A percentile compares a stretch with the other conserved stretches of the same genome.
Evolutionary conservation across 2,888 invertebrate genomes (phyloP).

Genomic region (Cheilosia impressa): DNA sequence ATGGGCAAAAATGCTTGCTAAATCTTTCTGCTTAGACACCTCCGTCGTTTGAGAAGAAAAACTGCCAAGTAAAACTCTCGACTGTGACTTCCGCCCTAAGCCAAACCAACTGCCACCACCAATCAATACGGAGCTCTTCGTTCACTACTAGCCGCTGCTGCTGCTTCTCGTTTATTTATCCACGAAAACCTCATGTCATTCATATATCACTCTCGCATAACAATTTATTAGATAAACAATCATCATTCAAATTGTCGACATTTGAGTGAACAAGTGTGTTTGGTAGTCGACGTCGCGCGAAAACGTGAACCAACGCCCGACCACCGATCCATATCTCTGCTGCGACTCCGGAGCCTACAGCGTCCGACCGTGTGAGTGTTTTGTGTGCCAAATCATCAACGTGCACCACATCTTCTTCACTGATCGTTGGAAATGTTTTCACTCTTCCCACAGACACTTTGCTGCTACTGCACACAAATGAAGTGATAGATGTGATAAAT

Average conservation of each 20-base stretch:
- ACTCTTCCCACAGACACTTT: constrained; percentile 39
- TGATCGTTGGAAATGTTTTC: constrained; percentile 66
- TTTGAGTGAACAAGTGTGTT: constrained; percentile 73
- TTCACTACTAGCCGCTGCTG: constrained; percentile 17
- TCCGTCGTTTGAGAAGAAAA: background rate
- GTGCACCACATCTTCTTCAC: constrained; percentile 18
- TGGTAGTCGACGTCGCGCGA: constrained; percentile 43
- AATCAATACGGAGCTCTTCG: constrained; percentile 63
- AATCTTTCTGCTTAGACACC: too few species aligned
- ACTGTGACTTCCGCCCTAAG: constrained; percentile 46
- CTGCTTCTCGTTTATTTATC: constrained; percentile 76
- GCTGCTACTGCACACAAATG: constrained; percentile 41
- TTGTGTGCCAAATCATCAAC: constrained; percentile 56
- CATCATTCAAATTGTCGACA: constrained; percentile 75
- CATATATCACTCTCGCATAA: constrained; percentile 78
- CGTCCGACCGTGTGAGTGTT: background rate
- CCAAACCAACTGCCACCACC: constrained; percentile 35
- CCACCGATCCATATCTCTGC: constrained; percentile 42
- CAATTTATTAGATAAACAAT: constrained; percentile 78
- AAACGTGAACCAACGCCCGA: constrained; percentile 26
- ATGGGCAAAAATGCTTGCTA: too few species aligned
- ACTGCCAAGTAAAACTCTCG: constrained; percentile 31
- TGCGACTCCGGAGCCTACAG: background rate
- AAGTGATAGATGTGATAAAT: constrained; percentile 74
- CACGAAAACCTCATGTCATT: constrained; percentile 77